Evolutionary conservation across 2,797 vertebrate species (phyloP).

Genomic region (Threskiornis aethiopicus): DNA sequence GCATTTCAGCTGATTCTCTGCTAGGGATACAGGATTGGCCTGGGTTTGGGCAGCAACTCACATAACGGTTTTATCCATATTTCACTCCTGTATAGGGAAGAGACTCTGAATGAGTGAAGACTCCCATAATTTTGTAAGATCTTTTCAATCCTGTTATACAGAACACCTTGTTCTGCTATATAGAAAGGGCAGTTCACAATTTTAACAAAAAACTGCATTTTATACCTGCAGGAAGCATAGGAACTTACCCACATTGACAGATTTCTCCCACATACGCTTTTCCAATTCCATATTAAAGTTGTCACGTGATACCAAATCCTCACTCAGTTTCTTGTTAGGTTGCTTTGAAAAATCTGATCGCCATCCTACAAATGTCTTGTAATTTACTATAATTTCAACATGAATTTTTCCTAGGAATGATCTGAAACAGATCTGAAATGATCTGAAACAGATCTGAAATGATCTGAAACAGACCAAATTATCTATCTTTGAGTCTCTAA

Average conservation of each 20-base stretch:
- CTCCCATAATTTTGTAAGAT: neutral
- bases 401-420: neutral
- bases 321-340: neutral
- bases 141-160: neutral
- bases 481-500: neutral
- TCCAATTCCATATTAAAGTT: neutral
- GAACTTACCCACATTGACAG: neutral
- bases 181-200: neutral
- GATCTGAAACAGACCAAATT: neutral
- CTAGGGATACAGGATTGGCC: rapidly evolving
- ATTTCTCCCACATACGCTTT: neutral
- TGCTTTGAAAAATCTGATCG: neutral
- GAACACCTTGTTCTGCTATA: neutral
- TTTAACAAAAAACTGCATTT: neutral
- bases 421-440: neutral
- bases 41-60: neutral
- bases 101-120: neutral
- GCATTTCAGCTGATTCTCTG: neutral
- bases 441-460: neutral
- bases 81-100: neutral
- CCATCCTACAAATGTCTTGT: neutral
- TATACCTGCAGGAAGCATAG: neutral
- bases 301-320: neutral
- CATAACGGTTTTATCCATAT: neutral
- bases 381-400: neutral